Base-by-base conservation (phyloP, 2,888 invertebrate species). In the Lycophotia porphyrea region DNA sequence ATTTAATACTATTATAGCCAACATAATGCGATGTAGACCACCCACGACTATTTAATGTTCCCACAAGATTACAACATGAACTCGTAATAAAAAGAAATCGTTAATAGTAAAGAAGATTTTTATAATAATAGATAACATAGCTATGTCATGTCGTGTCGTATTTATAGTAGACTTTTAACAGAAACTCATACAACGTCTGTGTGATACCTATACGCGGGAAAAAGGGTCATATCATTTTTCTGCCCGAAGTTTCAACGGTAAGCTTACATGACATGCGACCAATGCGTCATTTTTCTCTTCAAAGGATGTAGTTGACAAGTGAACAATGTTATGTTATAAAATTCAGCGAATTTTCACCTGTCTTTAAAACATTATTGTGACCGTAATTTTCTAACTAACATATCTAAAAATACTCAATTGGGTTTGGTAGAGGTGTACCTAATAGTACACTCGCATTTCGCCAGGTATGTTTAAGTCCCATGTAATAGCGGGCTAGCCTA, bases 1-100 rank as follows among this genome's bases (percentile, higher is more conserved):
- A 73, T 73, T 70, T 72, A 76, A 76, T 80, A 66, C 39, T 49
- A 49, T 73, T 42, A 71, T 63, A 61, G 47, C 71, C 63, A 81
- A 61, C 67, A 80, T 81, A 87, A 82, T 66, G 61, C 24, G 67
- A 71, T 78, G 21, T 66, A 69, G 84, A 76, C 81, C 84, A 83
- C 86, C 83, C 81, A 86, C 76, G 61, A 60, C 39, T 75, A 73
- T 76, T 65, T 63, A 71, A 64, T 68, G 66, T 80, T 82, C 69
- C 34, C 65, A 77, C 63, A 84, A 68, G 44, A 67, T 81, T 83
- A 71, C 71, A 74, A 80, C 80, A 77, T 82, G 86, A 65, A 52
- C 49, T 66, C 4, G 55, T 21, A 58, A 75, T 79, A 83, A 82
- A 72, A 72, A 79, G 68, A 80, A 74, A 63, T 21, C 39, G 61